Conservation (phyloP, 2,113 vertebrate species). For the Cinclus mexicanus region DNA sequence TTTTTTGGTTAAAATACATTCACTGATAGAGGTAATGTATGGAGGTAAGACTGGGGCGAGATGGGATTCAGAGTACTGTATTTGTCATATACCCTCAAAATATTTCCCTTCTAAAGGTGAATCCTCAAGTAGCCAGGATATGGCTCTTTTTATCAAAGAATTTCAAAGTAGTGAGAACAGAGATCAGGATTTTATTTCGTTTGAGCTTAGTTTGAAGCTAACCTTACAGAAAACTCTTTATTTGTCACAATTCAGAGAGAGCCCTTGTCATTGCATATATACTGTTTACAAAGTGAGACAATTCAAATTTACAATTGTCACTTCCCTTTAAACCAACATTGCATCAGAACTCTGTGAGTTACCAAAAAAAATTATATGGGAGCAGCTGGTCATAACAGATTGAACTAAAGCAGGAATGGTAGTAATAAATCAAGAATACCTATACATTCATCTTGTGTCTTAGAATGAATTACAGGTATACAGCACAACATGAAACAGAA, state of each 20-base stretch:
- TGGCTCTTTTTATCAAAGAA: background rate
- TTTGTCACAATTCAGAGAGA: background rate
- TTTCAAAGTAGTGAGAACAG: background rate
- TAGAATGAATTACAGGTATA: background rate
- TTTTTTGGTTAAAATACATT: background rate
- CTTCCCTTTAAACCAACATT: background rate
- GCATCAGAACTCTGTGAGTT: background rate
- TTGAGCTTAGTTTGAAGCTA: background rate
- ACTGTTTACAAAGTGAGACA: background rate
- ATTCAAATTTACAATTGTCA: background rate
- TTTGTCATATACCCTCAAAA: background rate
- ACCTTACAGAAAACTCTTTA: background rate
- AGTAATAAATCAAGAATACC: slow-evolving; percentile 4
- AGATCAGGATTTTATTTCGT: background rate
- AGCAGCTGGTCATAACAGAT: background rate
- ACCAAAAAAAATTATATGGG: background rate
- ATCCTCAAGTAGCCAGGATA: background rate
- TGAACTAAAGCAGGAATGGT: background rate
- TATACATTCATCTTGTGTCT: background rate
- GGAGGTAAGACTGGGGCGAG: background rate
- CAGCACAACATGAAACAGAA: background rate
- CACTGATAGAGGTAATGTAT: background rate
- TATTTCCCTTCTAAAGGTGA: background rate
- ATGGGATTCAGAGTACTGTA: background rate
- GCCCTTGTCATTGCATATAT: background rate